These are phyloP conservation scores for Troglohyphantes excavatus DNA, from an alignment of 2,888 invertebrate genomes.

Conservation along the genomic window DNA sequence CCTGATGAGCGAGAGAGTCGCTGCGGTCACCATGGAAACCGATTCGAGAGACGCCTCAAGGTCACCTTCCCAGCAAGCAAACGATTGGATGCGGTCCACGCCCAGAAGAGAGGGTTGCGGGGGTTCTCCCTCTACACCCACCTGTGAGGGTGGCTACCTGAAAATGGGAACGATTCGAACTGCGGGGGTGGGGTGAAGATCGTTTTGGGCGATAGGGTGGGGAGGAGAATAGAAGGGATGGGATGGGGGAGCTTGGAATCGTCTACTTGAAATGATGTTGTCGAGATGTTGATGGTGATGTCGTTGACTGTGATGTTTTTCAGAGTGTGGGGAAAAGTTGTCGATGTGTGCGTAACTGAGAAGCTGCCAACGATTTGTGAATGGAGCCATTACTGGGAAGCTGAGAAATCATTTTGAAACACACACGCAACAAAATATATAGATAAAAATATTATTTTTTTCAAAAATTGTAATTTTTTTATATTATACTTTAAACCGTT, in stretches of 20 bases:
- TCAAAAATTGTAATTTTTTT: no score
- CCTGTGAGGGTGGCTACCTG: slow-evolving; percentile 54
- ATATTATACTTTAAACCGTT: no score
- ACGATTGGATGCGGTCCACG: slow-evolving; percentile 71
- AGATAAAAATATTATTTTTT: no score
- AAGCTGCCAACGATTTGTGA: no score
- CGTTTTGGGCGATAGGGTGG: not conserved
- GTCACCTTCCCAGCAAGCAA: slow-evolving; percentile 39
- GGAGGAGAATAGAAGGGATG: not conserved
- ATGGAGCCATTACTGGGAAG: no score
- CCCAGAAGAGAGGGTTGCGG: slow-evolving; percentile 37
- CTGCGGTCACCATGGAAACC: slow-evolving; percentile 48
- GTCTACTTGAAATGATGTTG: not conserved
- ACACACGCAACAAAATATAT: no score
- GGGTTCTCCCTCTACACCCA: slow-evolving; percentile 25
- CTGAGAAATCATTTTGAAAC: no score
- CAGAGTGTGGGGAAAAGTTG: no score
- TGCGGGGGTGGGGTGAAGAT: not conserved
- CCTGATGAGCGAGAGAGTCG: slow-evolving; percentile 15
- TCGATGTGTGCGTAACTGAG: no score
- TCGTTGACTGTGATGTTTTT: not conserved
- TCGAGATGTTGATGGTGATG: not conserved
- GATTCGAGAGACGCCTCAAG: slow-evolving; percentile 29
- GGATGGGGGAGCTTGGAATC: not conserved
- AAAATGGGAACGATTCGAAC: slow-evolving; percentile 29